A percentile compares a stretch with the other conserved stretches of the same genome.
Evolutionary conservation across 2,113 vertebrate species (phyloP).

Genomic region (Beaufortia kweichowensis): DNA sequence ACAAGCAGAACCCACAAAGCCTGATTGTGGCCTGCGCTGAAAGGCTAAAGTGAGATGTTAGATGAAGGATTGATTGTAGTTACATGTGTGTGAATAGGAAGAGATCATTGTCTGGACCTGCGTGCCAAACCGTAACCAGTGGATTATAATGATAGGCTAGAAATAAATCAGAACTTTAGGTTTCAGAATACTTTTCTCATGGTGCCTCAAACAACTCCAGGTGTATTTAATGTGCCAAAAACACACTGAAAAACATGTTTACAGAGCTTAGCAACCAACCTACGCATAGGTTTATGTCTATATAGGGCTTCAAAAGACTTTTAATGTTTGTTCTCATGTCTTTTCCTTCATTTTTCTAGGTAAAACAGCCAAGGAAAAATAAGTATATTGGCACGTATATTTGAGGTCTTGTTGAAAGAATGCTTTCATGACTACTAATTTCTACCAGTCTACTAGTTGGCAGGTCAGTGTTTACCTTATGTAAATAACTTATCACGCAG

Average conservation of each 20-base stretch:
- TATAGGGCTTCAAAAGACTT: conserved; percentile 28
- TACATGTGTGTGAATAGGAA: conserved; percentile 5
- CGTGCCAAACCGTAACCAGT: not conserved
- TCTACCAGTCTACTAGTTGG: conserved; percentile 2
- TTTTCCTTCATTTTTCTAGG: conserved; percentile 35
- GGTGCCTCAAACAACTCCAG: not conserved
- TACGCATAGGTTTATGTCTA: conserved; percentile 48
- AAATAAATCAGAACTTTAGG: not conserved
- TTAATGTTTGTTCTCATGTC: not conserved
- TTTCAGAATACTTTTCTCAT: no score
- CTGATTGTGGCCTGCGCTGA: conserved; percentile 61
- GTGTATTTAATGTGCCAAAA: conserved; percentile 29
- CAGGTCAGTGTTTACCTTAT: conserved; percentile 17
- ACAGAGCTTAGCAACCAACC: conserved; percentile 39
- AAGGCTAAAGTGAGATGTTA: conserved; percentile 56
- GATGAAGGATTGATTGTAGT: conserved; percentile 45
- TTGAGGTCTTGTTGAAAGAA: conserved; percentile 36
- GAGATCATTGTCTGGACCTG: conserved; percentile 12
- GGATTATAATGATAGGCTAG: not conserved
- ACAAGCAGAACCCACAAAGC: conserved; percentile 66
- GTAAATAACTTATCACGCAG: conserved; percentile 17
- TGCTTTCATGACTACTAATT: conserved; percentile 16
- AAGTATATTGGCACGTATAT: conserved; percentile 19
- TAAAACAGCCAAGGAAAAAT: conserved; percentile 44
- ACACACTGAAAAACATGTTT: not conserved